Conservation (phyloP, 2,888 invertebrate genomes). For the Eilema caniola region DNA sequence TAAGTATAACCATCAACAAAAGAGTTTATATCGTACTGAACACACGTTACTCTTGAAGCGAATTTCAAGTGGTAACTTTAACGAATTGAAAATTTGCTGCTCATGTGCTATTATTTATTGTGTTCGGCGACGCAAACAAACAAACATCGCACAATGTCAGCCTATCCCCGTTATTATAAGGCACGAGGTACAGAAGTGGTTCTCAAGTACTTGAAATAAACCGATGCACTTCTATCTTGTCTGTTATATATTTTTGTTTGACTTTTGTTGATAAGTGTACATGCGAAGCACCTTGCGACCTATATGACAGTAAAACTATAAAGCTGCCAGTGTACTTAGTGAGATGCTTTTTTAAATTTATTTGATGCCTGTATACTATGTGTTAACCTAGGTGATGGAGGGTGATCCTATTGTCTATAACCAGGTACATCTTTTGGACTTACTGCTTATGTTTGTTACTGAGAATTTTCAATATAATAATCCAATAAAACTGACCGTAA, state of each 20-base stretch:
- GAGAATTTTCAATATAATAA: background rate
- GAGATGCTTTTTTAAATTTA: too few relatives aligned
- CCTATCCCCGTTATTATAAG: background rate
- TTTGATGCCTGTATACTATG: background rate
- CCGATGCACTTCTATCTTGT: background rate
- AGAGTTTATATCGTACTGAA: background rate
- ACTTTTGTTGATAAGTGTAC: background rate
- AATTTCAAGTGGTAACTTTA: background rate
- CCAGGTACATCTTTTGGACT: background rate
- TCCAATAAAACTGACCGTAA: background rate
- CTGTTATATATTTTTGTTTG: slow-evolving; percentile 2
- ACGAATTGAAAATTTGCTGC: background rate
- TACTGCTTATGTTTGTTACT: background rate
- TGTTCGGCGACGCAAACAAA: background rate
- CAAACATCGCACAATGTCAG: background rate
- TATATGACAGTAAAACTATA: background rate
- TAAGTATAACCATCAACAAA: background rate
- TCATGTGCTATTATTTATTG: background rate
- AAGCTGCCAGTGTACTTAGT: background rate
- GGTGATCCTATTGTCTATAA: background rate
- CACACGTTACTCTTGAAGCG: background rate
- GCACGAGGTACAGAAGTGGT: background rate
- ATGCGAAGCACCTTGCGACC: background rate
- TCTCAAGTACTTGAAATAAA: background rate
- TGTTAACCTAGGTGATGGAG: background rate